Conservation (phyloP, 1,140 invertebrate species). For the Fragariocoptes setiger region DNA sequence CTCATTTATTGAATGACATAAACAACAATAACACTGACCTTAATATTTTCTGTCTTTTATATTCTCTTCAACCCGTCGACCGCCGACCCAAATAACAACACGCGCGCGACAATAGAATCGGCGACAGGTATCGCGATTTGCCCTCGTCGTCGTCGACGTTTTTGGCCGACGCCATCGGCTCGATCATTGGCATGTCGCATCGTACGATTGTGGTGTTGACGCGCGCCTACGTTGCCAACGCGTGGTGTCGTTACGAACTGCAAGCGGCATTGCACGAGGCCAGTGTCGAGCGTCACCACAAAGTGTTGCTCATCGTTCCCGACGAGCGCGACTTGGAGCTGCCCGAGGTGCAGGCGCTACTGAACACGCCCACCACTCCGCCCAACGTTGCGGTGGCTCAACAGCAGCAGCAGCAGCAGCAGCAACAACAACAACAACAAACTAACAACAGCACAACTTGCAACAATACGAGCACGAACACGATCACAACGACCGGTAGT, state of each 20-base stretch:
- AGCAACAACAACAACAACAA: neutral
- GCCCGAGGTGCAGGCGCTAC: neutral
- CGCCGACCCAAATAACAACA: neutral
- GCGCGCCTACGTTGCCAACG: slow-evolving; percentile 64
- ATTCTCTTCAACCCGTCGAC: neutral
- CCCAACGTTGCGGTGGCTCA: neutral
- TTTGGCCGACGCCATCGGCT: slow-evolving; percentile 28
- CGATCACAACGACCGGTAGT: neutral
- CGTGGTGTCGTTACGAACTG: slow-evolving; percentile 75
- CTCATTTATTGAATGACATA: no score
- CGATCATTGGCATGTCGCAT: slow-evolving; percentile 56
- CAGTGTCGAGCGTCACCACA: neutral
- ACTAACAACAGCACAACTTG: neutral
- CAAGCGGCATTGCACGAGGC: slow-evolving; percentile 29
- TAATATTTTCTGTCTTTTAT: neutral
- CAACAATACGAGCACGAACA: neutral
- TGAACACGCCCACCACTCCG: neutral
- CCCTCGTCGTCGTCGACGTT: slow-evolving; percentile 11
- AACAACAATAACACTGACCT: neutral
- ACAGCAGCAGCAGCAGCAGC: neutral
- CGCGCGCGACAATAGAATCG: no score
- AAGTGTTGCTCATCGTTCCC: neutral
- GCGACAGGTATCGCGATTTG: slow-evolving; percentile 16
- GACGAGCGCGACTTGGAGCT: neutral
- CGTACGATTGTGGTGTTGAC: slow-evolving; percentile 62